phyloP scores from a whole-genome alignment of 2,797 vertebrate species.

The Xenentodon cancila region DNA sequence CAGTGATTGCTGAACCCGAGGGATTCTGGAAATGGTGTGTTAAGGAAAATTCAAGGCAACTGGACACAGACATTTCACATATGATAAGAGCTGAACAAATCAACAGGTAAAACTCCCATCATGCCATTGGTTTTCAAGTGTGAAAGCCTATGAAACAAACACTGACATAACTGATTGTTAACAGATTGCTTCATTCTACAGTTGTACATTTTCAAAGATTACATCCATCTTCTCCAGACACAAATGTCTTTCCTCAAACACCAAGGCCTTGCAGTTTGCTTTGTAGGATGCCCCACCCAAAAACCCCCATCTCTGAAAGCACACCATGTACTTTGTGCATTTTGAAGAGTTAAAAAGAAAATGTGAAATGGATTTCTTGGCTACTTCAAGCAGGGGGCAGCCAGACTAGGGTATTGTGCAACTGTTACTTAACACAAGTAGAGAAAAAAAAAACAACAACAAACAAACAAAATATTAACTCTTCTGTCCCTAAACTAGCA shows the following conservation, averaged over 20 bases:
- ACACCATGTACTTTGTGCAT: constrained; percentile 75
- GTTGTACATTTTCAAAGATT: neutral
- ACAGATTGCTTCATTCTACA: neutral
- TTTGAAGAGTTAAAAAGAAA: constrained; percentile 72
- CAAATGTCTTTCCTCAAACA: constrained; percentile 42
- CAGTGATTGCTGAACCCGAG: constrained; percentile 78
- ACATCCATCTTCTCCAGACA: constrained; percentile 26
- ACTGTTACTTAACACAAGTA: constrained; percentile 7
- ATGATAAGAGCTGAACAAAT: neutral
- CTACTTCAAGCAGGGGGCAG: constrained; percentile 13
- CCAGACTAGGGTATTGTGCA: constrained; percentile 28
- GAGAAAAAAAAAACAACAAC: neutral
- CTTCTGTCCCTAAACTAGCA: neutral
- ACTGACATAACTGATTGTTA: neutral
- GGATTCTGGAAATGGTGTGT: constrained; percentile 72
- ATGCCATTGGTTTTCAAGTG: neutral
- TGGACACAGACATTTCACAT: constrained; percentile 34
- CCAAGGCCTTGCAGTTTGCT: neutral
- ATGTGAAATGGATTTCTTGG: constrained; percentile 73
- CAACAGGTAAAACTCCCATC: constrained; percentile 6
- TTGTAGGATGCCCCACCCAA: constrained; percentile 18
- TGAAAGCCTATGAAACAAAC: neutral
- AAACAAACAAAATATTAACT: neutral
- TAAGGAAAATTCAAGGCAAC: constrained; percentile 73
- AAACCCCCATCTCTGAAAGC: constrained; percentile 62